Evolutionary conservation across 1,140 invertebrate species (phyloP).

Genomic region (Caenorhabditis briggsae): DNA sequence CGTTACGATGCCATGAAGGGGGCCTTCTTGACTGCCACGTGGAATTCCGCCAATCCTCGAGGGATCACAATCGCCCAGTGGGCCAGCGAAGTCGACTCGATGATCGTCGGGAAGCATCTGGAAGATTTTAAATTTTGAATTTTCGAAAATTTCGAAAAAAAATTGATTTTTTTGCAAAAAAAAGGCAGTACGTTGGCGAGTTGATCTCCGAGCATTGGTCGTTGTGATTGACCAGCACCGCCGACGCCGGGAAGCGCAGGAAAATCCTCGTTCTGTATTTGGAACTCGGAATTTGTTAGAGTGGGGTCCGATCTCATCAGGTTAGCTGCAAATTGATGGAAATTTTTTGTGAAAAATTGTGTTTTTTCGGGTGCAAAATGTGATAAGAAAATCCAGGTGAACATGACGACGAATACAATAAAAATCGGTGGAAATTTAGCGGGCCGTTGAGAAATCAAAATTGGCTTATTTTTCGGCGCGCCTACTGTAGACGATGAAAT

Average conservation of each 20-base stretch:
- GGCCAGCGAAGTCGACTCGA: slow-evolving; percentile 13
- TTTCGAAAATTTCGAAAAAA: background rate
- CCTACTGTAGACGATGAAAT: background rate
- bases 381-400: too few relatives aligned
- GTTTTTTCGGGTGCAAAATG: background rate
- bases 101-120: slow-evolving; percentile 53
- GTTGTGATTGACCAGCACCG: slow-evolving; percentile 12
- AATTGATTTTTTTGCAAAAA: background rate
- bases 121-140: background rate
- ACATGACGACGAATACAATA: too few relatives aligned
- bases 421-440: too few relatives aligned
- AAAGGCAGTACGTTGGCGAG: slow-evolving; percentile 18
- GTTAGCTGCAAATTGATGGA: slow-evolving; percentile 64
- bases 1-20: slow-evolving; percentile 86
- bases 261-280: slow-evolving; percentile 98
- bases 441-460: background rate
- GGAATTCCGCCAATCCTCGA: background rate
- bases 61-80: slow-evolving; percentile 25
- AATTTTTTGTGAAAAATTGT: background rate
- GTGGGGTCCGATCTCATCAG: slow-evolving; percentile 65
- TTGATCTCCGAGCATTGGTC: slow-evolving; percentile 45
- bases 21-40: slow-evolving; percentile 80
- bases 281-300: slow-evolving; percentile 84
- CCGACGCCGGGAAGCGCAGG: slow-evolving; percentile 88
- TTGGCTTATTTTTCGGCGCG: background rate